These are phyloP conservation scores for Podiceps cristatus DNA, from an alignment of 2,113 vertebrate species.

Conservation along the genomic window DNA sequence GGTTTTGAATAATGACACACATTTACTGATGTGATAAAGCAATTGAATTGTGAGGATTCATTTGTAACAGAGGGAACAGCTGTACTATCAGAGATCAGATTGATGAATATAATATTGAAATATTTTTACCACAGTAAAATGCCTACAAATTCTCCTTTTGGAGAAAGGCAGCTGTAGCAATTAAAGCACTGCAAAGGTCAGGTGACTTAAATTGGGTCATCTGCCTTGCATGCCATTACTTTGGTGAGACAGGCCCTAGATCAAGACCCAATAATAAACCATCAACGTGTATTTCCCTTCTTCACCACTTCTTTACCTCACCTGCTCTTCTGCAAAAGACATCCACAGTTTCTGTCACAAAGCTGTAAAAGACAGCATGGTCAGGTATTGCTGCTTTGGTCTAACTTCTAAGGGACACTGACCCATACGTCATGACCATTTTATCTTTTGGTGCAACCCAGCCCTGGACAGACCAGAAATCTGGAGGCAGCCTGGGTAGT, in stretches of 20 bases:
- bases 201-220: background rate
- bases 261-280: background rate
- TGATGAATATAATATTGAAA: background rate
- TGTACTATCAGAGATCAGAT: background rate
- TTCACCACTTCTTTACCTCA: background rate
- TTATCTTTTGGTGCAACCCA: background rate
- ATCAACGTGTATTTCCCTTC: rapidly evolving
- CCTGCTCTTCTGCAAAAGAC: background rate
- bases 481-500: background rate
- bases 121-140: background rate
- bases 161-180: background rate
- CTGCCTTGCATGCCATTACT: background rate
- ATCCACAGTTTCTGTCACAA: background rate
- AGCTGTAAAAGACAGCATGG: background rate
- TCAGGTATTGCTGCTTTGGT: background rate
- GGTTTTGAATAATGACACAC: slow-evolving; percentile 25
- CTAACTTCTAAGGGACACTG: background rate
- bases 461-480: background rate
- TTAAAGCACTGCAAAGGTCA: background rate
- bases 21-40: slow-evolving; percentile 58
- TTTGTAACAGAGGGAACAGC: background rate
- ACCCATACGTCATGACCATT: rapidly evolving
- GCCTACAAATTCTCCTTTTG: background rate
- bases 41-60: background rate
- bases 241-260: background rate